These are phyloP conservation scores for Frankliniella intonsa DNA, from an alignment of 2,888 invertebrate genomes.

Conservation along the genomic window DNA sequence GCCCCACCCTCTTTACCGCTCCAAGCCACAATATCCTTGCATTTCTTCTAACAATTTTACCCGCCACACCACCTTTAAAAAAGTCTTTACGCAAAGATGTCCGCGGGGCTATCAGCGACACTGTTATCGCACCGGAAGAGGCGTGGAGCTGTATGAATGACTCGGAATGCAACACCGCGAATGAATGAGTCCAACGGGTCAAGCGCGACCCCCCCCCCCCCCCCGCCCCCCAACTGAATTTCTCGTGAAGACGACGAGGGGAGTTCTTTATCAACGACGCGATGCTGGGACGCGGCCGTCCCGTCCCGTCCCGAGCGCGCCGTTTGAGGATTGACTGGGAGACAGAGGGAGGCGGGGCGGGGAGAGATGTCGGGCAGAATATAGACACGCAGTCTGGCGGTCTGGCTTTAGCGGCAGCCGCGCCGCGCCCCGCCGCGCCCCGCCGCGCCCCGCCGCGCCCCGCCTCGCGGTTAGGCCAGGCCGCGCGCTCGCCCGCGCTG, in stretches of 20 bases:
- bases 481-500: not conserved
- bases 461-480: not conserved
- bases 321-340: not conserved
- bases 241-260: not conserved
- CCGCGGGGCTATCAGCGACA: too few relatives aligned
- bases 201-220: not conserved
- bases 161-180: too few relatives aligned
- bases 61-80: not conserved
- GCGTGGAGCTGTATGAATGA: too few relatives aligned
- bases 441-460: too few relatives aligned
- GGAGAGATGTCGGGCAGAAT: conserved; percentile 2
- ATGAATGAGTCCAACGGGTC: not conserved
- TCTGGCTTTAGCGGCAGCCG: not conserved
- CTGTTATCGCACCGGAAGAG: too few relatives aligned
- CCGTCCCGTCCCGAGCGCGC: too few relatives aligned
- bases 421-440: not conserved
- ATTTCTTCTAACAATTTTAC: too few relatives aligned
- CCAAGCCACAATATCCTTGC: not conserved
- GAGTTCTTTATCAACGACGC: too few relatives aligned
- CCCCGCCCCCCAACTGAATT: not conserved
- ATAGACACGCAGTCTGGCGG: conserved; percentile 15
- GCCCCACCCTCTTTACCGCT: not conserved
- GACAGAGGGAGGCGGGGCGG: not conserved
- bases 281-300: too few relatives aligned
- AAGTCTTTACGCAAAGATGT: not conserved